A percentile compares a stretch with the other conserved stretches of the same genome.
phyloP scores from a whole-genome alignment of 1,140 invertebrate genomes.

The Drosophila quadrilineata region DNA sequence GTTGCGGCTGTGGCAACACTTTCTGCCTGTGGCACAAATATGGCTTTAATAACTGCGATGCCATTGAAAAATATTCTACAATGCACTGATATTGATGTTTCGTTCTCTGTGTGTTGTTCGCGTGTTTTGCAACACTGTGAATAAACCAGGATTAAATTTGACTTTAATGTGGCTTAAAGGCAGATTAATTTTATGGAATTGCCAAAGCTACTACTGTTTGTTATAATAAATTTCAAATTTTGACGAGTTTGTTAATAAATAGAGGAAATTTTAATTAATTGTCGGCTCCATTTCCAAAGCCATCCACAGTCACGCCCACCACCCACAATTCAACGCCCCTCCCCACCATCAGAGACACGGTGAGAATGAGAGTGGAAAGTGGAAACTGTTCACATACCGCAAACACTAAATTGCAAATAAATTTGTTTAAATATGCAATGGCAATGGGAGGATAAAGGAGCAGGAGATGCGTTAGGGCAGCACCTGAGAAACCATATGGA shows the following conservation, averaged over 20 bases:
- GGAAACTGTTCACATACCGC: conserved; percentile 57
- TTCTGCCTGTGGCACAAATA: conserved; percentile 60
- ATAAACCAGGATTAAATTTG: conserved; percentile 18
- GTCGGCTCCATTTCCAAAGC: conserved; percentile 39
- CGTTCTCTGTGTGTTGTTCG: conserved; percentile 49
- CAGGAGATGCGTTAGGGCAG: conserved; percentile 36
- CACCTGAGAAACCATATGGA: conserved; percentile 22
- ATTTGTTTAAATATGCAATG: conserved; percentile 76
- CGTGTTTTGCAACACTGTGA: conserved; percentile 19
- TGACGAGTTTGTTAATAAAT: conserved; percentile 70
- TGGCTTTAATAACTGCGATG: conserved; percentile 62
- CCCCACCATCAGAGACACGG: background rate
- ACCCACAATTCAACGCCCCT: background rate
- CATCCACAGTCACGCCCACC: conserved; percentile 27
- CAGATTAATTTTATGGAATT: too few species aligned
- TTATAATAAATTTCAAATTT: conserved; percentile 25
- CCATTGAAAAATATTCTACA: too few species aligned
- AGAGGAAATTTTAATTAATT: conserved; percentile 73
- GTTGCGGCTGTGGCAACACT: conserved; percentile 15
- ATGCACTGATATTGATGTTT: conserved; percentile 63
- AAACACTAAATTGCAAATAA: conserved; percentile 78
- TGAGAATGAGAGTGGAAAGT: background rate
- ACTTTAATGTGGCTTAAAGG: conserved; percentile 19
- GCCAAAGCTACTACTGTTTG: conserved; percentile 13
- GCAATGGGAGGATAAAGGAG: conserved; percentile 18